phyloP scores from a whole-genome alignment of 2,797 vertebrate genomes.

The Cyprinella venusta region DNA sequence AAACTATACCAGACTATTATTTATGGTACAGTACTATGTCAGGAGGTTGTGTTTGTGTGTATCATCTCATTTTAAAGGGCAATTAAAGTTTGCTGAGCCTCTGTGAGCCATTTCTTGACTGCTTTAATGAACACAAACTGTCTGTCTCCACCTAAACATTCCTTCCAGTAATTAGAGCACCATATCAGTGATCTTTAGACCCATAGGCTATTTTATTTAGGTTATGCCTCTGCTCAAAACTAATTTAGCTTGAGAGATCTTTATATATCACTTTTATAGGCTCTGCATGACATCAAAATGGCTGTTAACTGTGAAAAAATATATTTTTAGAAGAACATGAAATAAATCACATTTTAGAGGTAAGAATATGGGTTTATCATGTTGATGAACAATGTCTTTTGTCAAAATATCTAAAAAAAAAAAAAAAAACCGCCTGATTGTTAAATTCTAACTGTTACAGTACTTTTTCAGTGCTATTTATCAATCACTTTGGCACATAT shows the following conservation, averaged over 20 bases:
- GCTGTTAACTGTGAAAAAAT: neutral
- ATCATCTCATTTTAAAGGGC: constrained; percentile 10
- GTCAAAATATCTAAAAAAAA: neutral
- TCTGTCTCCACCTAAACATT: neutral
- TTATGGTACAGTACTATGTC: constrained; percentile 16
- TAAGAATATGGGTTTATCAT: neutral
- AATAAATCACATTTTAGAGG: neutral
- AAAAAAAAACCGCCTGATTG: too few species aligned
- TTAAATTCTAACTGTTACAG: neutral
- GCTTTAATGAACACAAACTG: constrained; percentile 1
- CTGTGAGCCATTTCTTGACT: neutral
- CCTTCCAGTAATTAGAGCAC: neutral
- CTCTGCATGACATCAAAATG: neutral
- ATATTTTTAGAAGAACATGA: neutral
- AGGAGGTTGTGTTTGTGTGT: constrained; percentile 11
- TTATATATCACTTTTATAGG: neutral
- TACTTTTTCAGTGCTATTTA: neutral
- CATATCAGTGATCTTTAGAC: constrained; percentile 1
- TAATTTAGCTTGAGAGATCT: neutral
- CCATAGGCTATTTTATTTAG: neutral
- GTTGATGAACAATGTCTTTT: neutral
- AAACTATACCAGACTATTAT: constrained; percentile 19
- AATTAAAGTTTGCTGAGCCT: constrained; percentile 8
- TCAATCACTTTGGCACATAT: too few species aligned
- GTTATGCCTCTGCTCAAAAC: neutral